These are phyloP conservation scores for Fistularia commersonii DNA, from an alignment of 2,797 vertebrate genomes.

Conservation along the genomic window DNA sequence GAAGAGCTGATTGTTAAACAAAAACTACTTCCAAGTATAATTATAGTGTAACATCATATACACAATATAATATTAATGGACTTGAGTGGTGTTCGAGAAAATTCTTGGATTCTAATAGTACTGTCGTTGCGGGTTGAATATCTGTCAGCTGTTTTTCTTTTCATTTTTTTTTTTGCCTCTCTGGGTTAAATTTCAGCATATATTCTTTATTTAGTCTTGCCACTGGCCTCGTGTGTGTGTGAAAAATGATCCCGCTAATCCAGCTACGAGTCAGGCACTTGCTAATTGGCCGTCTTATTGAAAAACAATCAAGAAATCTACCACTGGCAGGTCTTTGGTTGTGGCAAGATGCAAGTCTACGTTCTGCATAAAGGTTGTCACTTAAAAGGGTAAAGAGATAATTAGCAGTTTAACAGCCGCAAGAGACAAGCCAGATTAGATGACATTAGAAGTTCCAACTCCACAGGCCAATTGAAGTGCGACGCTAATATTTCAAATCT, in stretches of 20 bases:
- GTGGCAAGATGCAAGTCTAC: slow-evolving; percentile 36
- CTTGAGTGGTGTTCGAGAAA: no score
- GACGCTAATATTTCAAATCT: slow-evolving; percentile 51
- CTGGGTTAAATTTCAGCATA: slow-evolving; percentile 13
- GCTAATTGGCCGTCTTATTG: slow-evolving; percentile 37
- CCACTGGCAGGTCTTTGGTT: slow-evolving; percentile 19
- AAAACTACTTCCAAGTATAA: slow-evolving; percentile 1
- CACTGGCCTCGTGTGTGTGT: slow-evolving; percentile 11
- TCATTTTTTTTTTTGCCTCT: not conserved
- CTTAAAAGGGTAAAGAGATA: slow-evolving; percentile 38
- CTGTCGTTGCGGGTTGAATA: slow-evolving; percentile 1
- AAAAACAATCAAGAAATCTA: slow-evolving; percentile 17
- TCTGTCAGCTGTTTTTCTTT: not conserved
- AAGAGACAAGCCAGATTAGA: slow-evolving; percentile 24
- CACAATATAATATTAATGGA: not conserved
- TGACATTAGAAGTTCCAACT: slow-evolving; percentile 29
- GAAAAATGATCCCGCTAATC: slow-evolving; percentile 18
- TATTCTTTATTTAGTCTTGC: slow-evolving; percentile 7
- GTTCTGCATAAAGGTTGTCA: slow-evolving; percentile 28
- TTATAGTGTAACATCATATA: not conserved
- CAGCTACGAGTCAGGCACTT: slow-evolving; percentile 13
- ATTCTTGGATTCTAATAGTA: no score
- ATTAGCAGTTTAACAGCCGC: slow-evolving; percentile 42
- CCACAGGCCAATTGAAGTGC: slow-evolving; percentile 27
- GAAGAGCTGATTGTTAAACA: not conserved